phyloP scores from a whole-genome alignment of 2,888 invertebrate genomes.

The Tuta absoluta region DNA sequence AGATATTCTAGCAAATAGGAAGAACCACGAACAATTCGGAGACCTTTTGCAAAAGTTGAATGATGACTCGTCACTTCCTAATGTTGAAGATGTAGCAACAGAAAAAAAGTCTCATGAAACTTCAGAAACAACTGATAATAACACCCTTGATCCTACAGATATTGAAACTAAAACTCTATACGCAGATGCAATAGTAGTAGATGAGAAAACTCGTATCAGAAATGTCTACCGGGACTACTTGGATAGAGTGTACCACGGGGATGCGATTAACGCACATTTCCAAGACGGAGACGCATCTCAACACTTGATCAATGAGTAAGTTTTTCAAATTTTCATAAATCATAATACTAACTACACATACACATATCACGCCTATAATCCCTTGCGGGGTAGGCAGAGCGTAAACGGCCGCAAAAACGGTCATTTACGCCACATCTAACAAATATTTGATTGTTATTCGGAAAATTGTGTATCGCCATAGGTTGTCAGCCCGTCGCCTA shows the following conservation, averaged over 20 bases:
- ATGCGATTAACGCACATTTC: conserved; percentile 81
- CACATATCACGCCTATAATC: too few species aligned
- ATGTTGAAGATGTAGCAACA: background rate
- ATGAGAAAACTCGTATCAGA: conserved; percentile 77
- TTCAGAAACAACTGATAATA: background rate
- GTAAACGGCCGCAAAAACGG: too few species aligned
- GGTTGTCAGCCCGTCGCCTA: too few species aligned
- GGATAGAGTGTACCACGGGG: conserved; percentile 79
- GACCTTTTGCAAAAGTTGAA: conserved; percentile 64
- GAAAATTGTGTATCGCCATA: too few species aligned
- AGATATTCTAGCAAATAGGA: conserved; percentile 69
- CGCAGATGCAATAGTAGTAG: conserved; percentile 83
- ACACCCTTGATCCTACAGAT: background rate
- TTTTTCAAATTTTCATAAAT: conserved; percentile 32
- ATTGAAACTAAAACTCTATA: conserved; percentile 62
- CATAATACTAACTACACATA: too few species aligned
- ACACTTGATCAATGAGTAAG: conserved; percentile 77
- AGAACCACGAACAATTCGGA: conserved; percentile 81
- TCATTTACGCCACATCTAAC: too few species aligned
- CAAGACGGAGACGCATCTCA: conserved; percentile 54
- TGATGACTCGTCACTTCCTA: background rate
- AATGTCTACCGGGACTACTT: conserved; percentile 76
- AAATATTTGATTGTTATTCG: too few species aligned
- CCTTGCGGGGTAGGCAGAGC: too few species aligned
- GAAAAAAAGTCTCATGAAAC: background rate